phyloP scores from a whole-genome alignment of 92 coral and sea anemone genomes.

The Parazoanthus swiftii region DNA sequence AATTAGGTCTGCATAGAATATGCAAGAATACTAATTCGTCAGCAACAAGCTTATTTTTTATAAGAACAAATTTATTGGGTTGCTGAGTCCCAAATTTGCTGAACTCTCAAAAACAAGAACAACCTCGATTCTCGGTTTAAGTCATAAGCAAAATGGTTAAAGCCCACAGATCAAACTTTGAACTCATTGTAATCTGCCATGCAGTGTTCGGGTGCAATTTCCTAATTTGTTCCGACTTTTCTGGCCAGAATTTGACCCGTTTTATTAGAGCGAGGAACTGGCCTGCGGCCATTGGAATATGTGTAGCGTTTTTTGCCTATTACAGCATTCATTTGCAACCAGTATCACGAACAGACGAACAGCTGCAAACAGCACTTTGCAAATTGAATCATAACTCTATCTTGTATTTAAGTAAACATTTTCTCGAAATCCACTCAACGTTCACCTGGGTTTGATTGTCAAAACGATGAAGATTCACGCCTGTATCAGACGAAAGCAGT shows the following conservation, averaged over 20 bases:
- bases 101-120: no score
- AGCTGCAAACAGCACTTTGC: neutral
- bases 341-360: neutral
- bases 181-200: no score
- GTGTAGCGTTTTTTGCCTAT: neutral
- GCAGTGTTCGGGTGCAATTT: neutral
- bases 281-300: neutral
- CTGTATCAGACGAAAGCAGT: no score
- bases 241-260: neutral
- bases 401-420: neutral
- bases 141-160: no score
- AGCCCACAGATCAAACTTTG: neutral
- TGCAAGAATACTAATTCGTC: neutral
- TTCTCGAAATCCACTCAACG: no score
- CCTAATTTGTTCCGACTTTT: neutral
- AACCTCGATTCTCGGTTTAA: no score
- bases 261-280: neutral
- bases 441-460: neutral
- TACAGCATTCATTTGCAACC: neutral
- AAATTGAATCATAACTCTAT: neutral
- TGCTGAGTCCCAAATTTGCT: neutral
- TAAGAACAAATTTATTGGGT: neutral
- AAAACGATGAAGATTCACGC: neutral
- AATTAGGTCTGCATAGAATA: no score
- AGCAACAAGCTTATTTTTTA: neutral